Base-by-base conservation (phyloP, 2,888 invertebrate species). In the Ephialtes manifestator region DNA sequence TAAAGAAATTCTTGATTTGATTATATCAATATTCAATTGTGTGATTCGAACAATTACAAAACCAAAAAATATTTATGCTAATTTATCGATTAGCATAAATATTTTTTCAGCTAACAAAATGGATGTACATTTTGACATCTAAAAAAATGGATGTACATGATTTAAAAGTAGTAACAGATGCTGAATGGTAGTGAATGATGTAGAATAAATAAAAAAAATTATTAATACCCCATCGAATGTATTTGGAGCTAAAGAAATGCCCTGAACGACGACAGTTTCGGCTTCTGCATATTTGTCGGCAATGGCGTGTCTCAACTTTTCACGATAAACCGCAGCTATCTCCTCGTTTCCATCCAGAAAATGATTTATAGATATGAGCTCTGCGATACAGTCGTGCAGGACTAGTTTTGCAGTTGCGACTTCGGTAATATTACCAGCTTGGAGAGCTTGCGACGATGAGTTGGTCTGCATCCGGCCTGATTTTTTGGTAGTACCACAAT, bases 281-380 rank as follows among this genome's bases (percentile, higher is more conserved):
- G 51, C 63, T 13, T 11, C 51, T 0, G 15, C 79, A 39, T 15
- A 53, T 68, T 74, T 83, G 11, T 15, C 53, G 15, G 67, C 13
- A 18, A 81, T 53, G 28, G 65, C 67, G 31, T 53, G 68, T 39
- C 53, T 58, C 46, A 86, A 76, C 63, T 81, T 80, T 68, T 83
- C 72, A 24, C 85, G 86, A 74, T 76, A 83, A 68, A 63, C 43
- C n/a, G 68, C 67, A 15, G 48, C 51, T 2, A 43, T 68, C 48
- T 63, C 60, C 24, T 67, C 86, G 48, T 79, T 83, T 7, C 86
- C 86, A 24, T 83, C 80, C 72, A 86, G 65, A 77, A 82, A 86
- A 76, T 86, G 65, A 77, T 85, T 81, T 13, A 77, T 51, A 4
- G 76, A 79, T 24, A 67, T 77, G 15, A 86, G 28, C 48, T 86